phyloP scores from a whole-genome alignment of 1,140 invertebrate genomes.

The Kradibia gibbosae region DNA sequence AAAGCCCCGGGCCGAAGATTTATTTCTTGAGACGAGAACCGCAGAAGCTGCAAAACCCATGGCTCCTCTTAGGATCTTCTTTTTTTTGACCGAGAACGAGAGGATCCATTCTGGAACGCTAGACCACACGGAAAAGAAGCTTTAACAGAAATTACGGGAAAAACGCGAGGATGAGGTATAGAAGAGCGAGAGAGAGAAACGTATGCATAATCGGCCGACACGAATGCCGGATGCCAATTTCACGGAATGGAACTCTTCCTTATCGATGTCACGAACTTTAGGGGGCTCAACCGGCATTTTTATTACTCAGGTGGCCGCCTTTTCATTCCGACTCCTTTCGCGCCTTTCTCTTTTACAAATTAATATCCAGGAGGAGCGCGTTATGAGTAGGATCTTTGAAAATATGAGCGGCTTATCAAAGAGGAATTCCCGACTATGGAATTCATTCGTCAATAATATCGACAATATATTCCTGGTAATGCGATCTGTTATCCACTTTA shows the following conservation, averaged over 20 bases:
- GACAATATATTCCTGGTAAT: conserved; percentile 33
- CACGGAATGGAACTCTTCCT: conserved; percentile 57
- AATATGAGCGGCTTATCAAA: neutral
- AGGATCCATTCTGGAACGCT: conserved; percentile 27
- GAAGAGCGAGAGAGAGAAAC: conserved; percentile 50
- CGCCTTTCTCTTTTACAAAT: conserved; percentile 26
- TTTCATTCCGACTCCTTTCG: neutral
- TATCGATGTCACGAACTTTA: conserved; percentile 53
- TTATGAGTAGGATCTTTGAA: conserved; percentile 11
- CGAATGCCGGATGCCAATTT: conserved; percentile 61
- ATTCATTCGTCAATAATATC: conserved; percentile 47
- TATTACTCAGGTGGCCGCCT: conserved; percentile 11
- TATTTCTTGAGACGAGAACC: conserved; percentile 64
- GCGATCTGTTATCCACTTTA: conserved; percentile 31
- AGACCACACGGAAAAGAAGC: conserved; percentile 11
- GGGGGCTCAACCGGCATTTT: conserved; percentile 35
- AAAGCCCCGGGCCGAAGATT: conserved; percentile 69
- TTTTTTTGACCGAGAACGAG: conserved; percentile 6
- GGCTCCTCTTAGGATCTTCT: conserved; percentile 4
- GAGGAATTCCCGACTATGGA: conserved; percentile 27
- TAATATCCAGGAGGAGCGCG: conserved; percentile 37
- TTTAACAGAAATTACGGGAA: neutral
- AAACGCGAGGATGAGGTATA: conserved; percentile 18
- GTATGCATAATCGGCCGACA: conserved; percentile 58
- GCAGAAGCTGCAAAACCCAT: conserved; percentile 45